These are phyloP conservation scores for Sphenopsis melanotis DNA, from an alignment of 2,797 vertebrate genomes.

Conservation along the genomic window DNA sequence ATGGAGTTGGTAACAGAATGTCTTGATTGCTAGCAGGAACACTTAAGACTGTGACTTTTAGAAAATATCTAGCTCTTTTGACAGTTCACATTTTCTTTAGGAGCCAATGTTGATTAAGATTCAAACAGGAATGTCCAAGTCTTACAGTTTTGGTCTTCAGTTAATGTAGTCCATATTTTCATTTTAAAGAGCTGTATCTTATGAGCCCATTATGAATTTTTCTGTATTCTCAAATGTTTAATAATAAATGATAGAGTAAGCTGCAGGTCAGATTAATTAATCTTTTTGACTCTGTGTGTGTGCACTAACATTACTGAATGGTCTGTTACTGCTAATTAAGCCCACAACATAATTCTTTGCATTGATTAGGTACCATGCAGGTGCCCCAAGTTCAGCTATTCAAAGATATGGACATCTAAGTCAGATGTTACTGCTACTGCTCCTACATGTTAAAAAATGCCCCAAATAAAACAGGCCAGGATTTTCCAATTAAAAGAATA, in stretches of 20 bases:
- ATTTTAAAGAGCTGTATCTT: not conserved
- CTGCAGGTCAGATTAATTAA: not conserved
- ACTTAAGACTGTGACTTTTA: not conserved
- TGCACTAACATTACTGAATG: not conserved
- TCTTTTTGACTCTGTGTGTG: not conserved
- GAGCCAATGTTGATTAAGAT: not conserved
- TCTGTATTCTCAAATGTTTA: not conserved
- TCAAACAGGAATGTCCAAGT: not conserved
- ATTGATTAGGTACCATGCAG: not conserved
- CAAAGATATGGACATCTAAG: not conserved
- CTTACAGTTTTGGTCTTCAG: not conserved
- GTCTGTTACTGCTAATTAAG: not conserved
- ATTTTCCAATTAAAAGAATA: not conserved
- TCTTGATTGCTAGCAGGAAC: not conserved
- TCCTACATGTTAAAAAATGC: not conserved
- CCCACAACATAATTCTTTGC: not conserved
- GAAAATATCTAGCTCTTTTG: not conserved
- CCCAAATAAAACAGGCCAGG: not conserved
- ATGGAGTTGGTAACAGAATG: not conserved
- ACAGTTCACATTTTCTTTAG: not conserved
- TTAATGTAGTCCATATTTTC: not conserved
- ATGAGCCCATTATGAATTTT: not conserved
- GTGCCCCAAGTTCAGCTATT: not conserved
- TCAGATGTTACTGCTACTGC: not conserved
- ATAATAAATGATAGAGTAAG: not conserved